Percentiles rank a stretch among this genome's conserved stretches.
These are phyloP conservation scores for Drosophila pallidifrons DNA, from an alignment of 1,140 invertebrate species.

Conservation along the genomic window DNA sequence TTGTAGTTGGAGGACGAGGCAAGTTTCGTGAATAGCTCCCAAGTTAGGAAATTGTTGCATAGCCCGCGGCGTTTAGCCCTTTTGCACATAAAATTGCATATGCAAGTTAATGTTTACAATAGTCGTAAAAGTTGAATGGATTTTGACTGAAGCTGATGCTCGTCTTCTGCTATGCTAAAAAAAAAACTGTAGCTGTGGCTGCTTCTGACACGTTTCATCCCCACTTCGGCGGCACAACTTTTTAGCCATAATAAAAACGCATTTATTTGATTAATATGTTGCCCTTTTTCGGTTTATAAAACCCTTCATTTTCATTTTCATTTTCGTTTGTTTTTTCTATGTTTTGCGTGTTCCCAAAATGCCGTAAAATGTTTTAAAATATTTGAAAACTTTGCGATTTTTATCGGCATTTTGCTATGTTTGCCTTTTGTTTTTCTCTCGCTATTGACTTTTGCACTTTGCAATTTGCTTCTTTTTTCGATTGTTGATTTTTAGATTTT, in stretches of 20 bases:
- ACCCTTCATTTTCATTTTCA: conserved; percentile 1
- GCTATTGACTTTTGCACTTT: conserved; percentile 49
- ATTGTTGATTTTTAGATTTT: conserved; percentile 13
- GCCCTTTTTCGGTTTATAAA: not conserved
- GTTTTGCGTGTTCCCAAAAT: conserved; percentile 10
- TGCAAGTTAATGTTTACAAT: conserved; percentile 79
- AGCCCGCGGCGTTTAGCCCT: conserved; percentile 46
- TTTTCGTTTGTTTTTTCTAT: too few species aligned
- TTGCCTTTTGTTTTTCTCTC: conserved; percentile 24
- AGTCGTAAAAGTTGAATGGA: conserved; percentile 78
- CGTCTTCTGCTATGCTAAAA: not conserved
- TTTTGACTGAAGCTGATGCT: conserved; percentile 39
- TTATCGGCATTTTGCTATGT: conserved; percentile 17
- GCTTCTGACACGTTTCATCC: not conserved
- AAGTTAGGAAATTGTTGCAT: conserved; percentile 56
- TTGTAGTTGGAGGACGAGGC: conserved; percentile 23
- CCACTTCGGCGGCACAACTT: conserved; percentile 15
- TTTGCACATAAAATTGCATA: conserved; percentile 73
- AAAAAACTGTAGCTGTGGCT: not conserved
- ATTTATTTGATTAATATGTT: conserved; percentile 64
- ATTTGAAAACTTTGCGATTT: conserved; percentile 39
- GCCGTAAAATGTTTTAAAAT: conserved; percentile 39
- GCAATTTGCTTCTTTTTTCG: not conserved
- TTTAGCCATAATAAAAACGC: conserved; percentile 53
- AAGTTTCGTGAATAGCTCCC: conserved; percentile 51